Evolutionary conservation across 2,888 invertebrate species (phyloP), one percentile per base, ranked within the genome.

Genomic region (Morpho helenor): DNA sequence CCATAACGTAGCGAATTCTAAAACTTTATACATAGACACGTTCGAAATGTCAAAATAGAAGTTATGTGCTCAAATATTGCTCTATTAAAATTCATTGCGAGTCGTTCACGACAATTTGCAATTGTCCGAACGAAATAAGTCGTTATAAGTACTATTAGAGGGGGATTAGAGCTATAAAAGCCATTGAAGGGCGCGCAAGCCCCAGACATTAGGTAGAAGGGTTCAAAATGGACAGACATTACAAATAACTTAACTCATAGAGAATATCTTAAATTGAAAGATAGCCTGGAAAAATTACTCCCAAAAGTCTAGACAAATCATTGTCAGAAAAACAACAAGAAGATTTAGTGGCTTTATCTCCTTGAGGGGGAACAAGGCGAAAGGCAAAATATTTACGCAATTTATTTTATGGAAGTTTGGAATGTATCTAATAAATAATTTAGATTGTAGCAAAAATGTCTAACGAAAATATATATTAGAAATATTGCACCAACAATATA

Each of bases 21-120:
- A 53, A 54, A 54, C 45, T 59, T 22, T 54, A 50, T 46, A 59
- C 51, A 42, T 41, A 47, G 53, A 59, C 60, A 61, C 60, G 63
- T 59, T 23, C 53, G 40, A 56, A 61, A 49, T 44, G 63, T 61
- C 63, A 59, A 56, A 59, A 56, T 56, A 63, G 51, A 60, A 63
- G 56, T 63, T 49, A 63, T 55, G 59, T 44, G 39, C 53, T 52
- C 31, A 42, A 50, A 59, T 60, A 59, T 64, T 51, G 56, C 56
- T 56, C 57, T 58, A 59, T 65, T 66, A 60, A 59, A 65, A 63
- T 67, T 65, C 63, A 65, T 63, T 56, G 62, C 60, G 50, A 55
- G 58, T 52, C 10, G 41, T 63, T 60, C 59, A 55, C 50, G 56
- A 54, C 60, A 59, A 60, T 66, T 64, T 52, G 45, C 57, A 59